Evolutionary conservation across 2,888 invertebrate species (phyloP), one percentile per base, ranked within the genome.

Genomic region (Cheilosia urbana): DNA sequence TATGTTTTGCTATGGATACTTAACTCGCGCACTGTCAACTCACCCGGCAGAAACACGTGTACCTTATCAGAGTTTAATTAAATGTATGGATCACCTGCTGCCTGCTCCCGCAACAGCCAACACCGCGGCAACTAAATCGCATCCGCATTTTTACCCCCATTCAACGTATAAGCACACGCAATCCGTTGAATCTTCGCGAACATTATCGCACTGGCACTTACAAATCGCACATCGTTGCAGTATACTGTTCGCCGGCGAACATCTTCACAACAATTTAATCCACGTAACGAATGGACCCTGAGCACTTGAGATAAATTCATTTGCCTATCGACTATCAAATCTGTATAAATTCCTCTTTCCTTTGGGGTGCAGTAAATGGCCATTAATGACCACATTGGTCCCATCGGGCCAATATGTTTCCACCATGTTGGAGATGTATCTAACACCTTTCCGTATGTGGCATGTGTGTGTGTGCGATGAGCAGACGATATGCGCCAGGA

Each of bases 351-450:
- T 85, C 72, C 45, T 45, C 53, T 62, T 47, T 60, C 37, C 30
- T 37, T 37, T 66, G 66, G 42, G 47, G 21, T 30, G 40, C 34
- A 89, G 89, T 89, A 90, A 90, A 91, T 91, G 89, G 89, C 90
- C 90, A 89, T 90, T 91, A 91, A 91, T 91, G 91, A 91, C 91
- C 91, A 13, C 37, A 89, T 87, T 89, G 91, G 91, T 91, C 91
- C 90, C 88, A 90, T 88, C 42, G 30, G 51, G 57, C 69, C 79
- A 65, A 83, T 68, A 79, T 68, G 30, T 73, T 55, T 51, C 51
- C 51, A 30, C 40, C 19, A 21, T 80, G 15, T 19, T 24, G 9
- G 4, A 49, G 19, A 21, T 30, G 37, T 37, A 51, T 60, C 63
- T 57, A 45, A 63, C 58, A 34, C 42, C 62, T 42, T 24, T 21